Conservation (phyloP, 2,797 vertebrate species). For the Oreonectes daqikongensis region DNA sequence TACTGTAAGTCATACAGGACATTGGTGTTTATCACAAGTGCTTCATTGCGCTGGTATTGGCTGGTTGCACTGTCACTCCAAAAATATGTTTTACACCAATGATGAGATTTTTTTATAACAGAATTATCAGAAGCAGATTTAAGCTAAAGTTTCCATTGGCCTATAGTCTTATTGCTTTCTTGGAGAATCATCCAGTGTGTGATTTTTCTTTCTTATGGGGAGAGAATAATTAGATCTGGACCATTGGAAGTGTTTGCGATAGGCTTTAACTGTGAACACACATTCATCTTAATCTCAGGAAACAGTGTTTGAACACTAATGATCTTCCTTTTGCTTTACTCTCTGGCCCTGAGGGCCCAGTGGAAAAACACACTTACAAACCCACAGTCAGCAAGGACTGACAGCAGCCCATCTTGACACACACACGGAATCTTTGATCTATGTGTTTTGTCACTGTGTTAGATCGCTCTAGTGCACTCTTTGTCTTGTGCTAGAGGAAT, state of each 20-base stretch:
- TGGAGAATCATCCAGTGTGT: not conserved
- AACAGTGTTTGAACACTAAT: slow-evolving; percentile 26
- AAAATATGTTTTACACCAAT: not conserved
- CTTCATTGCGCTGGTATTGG: too few species aligned
- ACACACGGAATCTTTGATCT: slow-evolving; percentile 30
- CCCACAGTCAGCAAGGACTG: not conserved
- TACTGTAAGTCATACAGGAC: too few species aligned
- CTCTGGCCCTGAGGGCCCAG: slow-evolving; percentile 16
- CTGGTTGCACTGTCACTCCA: not conserved
- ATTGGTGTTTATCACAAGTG: too few species aligned
- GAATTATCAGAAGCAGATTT: too few species aligned
- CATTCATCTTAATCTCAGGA: slow-evolving; percentile 21
- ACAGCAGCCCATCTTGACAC: slow-evolving; percentile 18
- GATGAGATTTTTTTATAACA: too few species aligned
- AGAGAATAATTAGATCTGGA: slow-evolving; percentile 14
- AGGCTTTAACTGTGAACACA: slow-evolving; percentile 24
- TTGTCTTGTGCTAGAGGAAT: slow-evolving; percentile 7
- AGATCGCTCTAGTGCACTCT: slow-evolving; percentile 6
- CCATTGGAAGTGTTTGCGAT: not conserved
- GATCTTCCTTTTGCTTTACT: slow-evolving; percentile 30
- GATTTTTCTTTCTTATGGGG: not conserved
- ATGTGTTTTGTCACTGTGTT: slow-evolving; percentile 3
- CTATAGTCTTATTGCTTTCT: not conserved
- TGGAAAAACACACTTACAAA: not conserved
- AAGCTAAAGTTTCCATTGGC: not conserved